These are phyloP conservation scores for Peromyscus maniculatus DNA, from an alignment of 2,113 vertebrate species.

Conservation along the genomic window DNA sequence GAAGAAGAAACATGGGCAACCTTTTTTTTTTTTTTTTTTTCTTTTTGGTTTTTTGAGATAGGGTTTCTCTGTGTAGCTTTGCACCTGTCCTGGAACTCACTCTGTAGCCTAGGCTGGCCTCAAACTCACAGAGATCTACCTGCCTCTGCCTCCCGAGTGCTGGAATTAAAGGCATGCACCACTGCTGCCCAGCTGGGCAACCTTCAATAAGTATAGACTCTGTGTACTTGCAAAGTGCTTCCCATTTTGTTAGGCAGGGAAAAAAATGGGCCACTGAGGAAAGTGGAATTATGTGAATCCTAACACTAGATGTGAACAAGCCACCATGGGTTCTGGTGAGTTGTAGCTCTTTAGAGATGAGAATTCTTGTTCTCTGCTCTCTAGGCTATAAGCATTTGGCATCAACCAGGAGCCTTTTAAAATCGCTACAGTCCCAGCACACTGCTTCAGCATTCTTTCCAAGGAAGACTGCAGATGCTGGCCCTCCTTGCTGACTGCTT, in stretches of 20 bases:
- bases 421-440: neutral
- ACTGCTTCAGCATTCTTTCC: conserved; percentile 23
- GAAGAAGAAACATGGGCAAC: conserved; percentile 37
- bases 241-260: conserved; percentile 55
- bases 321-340: neutral
- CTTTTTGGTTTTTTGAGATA: too few species aligned
- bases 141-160: too few species aligned
- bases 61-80: too few species aligned
- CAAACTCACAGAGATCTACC: too few species aligned
- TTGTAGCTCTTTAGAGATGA: conserved; percentile 35
- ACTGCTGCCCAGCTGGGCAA: neutral
- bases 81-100: too few species aligned
- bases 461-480: neutral
- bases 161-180: too few species aligned
- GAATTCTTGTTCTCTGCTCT: neutral
- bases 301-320: neutral
- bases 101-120: too few species aligned
- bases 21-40: neutral
- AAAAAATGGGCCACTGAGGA: neutral
- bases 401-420: neutral
- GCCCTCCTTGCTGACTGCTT: neutral
- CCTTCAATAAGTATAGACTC: conserved; percentile 1
- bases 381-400: neutral
- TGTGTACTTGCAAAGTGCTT: conserved; percentile 57
- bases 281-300: neutral